Percentiles rank a stretch among this genome's conserved stretches.
Evolutionary conservation across 2,797 vertebrate genomes (phyloP).

Genomic region (Staurois parvus): DNA sequence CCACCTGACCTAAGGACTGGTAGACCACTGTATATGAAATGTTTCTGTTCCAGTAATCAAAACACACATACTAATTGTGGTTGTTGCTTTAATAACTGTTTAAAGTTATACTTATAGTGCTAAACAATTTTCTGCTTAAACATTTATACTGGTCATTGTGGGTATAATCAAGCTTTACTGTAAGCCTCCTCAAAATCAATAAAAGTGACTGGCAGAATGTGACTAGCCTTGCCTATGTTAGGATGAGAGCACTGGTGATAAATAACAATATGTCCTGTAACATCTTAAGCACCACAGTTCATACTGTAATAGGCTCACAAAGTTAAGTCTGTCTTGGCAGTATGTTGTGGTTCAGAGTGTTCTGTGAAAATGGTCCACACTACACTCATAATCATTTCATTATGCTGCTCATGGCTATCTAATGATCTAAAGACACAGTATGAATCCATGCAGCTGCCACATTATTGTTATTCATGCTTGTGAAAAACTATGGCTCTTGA

Average conservation of each 20-base stretch:
- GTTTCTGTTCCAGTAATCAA: neutral
- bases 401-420: conserved; percentile 26
- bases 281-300: conserved; percentile 4
- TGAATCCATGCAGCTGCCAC: neutral
- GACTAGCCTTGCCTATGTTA: neutral
- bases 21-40: no score
- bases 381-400: conserved; percentile 18
- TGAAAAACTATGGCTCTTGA: neutral
- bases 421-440: conserved; percentile 4
- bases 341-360: conserved; percentile 24
- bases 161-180: neutral
- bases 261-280: conserved; percentile 11
- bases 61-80: neutral
- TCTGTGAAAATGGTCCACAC: conserved; percentile 16
- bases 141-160: neutral
- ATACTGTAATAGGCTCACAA: conserved; percentile 16
- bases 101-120: neutral
- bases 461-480: conserved; percentile 8
- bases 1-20: no score
- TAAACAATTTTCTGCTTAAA: neutral
- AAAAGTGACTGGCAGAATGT: neutral
- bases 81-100: neutral
- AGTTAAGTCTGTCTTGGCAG: conserved; percentile 16
- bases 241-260: conserved; percentile 5
- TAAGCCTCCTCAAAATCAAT: neutral